phyloP scores from a whole-genome alignment of 1,140 invertebrate genomes.

The Euwallacea fornicatus region DNA sequence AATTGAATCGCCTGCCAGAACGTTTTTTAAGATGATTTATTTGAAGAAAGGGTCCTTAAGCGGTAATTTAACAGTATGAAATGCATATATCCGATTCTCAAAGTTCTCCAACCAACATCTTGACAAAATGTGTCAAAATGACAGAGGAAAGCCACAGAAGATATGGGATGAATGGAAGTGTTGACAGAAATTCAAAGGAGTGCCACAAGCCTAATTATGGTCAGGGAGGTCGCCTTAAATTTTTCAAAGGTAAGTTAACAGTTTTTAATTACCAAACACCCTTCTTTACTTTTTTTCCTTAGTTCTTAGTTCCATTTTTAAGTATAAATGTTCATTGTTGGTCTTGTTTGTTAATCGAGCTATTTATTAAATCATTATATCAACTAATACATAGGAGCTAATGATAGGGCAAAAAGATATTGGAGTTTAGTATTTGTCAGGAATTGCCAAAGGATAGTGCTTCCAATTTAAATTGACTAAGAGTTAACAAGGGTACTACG shows the following conservation, averaged over 20 bases:
- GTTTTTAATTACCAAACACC: background rate
- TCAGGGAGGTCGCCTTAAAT: conserved; percentile 62
- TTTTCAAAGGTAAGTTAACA: conserved; percentile 60
- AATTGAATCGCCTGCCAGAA: conserved; percentile 38
- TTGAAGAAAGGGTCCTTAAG: conserved; percentile 38
- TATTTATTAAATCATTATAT: no score
- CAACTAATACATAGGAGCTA: no score
- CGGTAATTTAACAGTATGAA: conserved; percentile 46
- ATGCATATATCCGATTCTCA: conserved; percentile 50
- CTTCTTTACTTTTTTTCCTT: no score
- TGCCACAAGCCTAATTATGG: conserved; percentile 47
- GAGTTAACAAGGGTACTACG: no score
- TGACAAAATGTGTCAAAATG: conserved; percentile 68
- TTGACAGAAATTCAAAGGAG: conserved; percentile 55
- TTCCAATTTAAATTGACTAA: no score
- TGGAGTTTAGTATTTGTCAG: no score
- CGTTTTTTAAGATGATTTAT: conserved; percentile 43
- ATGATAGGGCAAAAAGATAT: no score
- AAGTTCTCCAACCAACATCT: conserved; percentile 45
- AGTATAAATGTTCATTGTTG: no score
- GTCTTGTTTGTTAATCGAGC: no score
- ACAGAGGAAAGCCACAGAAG: conserved; percentile 65
- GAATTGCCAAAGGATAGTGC: no score
- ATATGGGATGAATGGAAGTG: conserved; percentile 65
- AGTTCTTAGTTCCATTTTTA: no score